Evolutionary conservation across 2,113 vertebrate species (phyloP).

Genomic region (Lophochroa leadbeateri): DNA sequence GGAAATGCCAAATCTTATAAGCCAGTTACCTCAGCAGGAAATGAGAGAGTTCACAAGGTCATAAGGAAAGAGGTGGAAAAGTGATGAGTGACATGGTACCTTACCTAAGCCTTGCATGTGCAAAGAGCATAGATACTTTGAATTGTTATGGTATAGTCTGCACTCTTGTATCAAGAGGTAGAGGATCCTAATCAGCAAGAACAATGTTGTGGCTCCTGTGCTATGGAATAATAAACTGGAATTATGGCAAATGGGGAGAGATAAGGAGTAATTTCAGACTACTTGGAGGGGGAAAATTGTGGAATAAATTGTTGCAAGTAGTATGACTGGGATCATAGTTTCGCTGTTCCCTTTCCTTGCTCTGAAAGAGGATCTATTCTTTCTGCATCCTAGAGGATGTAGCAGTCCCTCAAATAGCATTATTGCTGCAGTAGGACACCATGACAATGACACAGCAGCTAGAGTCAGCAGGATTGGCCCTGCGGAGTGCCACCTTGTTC

Average conservation of each 20-base stretch:
- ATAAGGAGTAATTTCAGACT: not conserved
- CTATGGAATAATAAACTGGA: not conserved
- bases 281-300: not conserved
- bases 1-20: not conserved
- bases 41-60: not conserved
- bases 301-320: not conserved
- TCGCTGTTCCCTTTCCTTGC: not conserved
- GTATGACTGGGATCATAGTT: not conserved
- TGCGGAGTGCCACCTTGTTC: constrained; percentile 1
- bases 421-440: constrained; percentile 26
- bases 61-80: not conserved
- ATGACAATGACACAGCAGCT: constrained; percentile 50
- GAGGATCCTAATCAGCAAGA: not conserved
- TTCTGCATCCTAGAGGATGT: not conserved
- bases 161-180: not conserved
- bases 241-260: not conserved
- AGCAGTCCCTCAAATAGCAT: constrained; percentile 1
- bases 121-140: not conserved
- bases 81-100: not conserved
- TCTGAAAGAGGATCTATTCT: not conserved
- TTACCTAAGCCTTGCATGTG: not conserved
- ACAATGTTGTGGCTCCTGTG: not conserved
- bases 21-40: not conserved
- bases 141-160: not conserved
- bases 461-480: constrained; percentile 37